Conservation (phyloP, 2,888 invertebrate species). For the Macropis europaea region DNA sequence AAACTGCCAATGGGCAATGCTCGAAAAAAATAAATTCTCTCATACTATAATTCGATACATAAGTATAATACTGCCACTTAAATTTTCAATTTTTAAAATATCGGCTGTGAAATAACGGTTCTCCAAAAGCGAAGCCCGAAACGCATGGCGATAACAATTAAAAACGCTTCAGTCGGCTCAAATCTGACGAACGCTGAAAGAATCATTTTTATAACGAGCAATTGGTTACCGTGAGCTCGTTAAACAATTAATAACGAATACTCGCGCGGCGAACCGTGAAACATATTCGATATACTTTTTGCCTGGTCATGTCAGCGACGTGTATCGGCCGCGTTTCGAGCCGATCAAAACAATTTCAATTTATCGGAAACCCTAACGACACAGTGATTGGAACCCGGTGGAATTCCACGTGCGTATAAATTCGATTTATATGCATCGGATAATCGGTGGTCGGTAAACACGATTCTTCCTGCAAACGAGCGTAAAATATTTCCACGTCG, state of each 20-base stretch:
- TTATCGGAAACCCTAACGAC: background rate
- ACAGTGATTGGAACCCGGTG: background rate
- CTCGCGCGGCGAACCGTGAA: background rate
- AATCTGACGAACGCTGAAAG: no score
- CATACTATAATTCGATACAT: no score
- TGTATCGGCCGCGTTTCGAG: no score
- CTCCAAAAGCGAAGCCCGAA: no score
- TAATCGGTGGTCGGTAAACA: background rate
- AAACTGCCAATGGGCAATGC: no score
- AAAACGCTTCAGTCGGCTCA: no score
- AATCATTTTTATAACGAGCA: background rate
- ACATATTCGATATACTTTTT: background rate
- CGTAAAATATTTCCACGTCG: slow-evolving; percentile 18
- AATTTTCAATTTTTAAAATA: no score
- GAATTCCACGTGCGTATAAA: background rate
- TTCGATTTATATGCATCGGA: background rate
- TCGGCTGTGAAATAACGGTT: no score
- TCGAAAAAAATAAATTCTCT: no score
- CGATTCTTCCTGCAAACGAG: background rate
- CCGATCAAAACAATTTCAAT: background rate
- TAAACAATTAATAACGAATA: background rate
- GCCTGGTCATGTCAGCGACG: background rate
- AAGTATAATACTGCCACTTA: no score
- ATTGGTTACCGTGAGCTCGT: no score
- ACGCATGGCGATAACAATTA: no score